Evolutionary conservation across 2,888 invertebrate genomes (phyloP).

Genomic region (Heteropelma amictum): DNA sequence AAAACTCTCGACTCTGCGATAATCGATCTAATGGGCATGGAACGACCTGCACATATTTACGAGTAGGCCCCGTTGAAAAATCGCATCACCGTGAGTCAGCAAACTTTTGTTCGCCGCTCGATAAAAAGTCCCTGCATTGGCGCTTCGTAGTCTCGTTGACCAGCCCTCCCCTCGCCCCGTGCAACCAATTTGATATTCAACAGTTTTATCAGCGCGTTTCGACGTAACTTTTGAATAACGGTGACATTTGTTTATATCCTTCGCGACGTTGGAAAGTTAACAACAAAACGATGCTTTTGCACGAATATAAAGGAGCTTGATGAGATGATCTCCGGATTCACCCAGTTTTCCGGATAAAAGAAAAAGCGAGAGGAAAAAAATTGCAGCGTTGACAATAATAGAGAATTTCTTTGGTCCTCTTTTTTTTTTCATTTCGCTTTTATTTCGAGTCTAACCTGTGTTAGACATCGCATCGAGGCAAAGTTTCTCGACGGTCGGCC

Average conservation of each 20-base stretch:
- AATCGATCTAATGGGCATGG: background rate
- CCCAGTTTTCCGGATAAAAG: too few species aligned
- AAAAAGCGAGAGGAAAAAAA: too few species aligned
- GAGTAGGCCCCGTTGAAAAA: background rate
- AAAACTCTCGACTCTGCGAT: background rate
- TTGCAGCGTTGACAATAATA: too few species aligned
- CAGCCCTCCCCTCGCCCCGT: background rate
- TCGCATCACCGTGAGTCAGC: conserved; percentile 61
- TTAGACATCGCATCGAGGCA: background rate
- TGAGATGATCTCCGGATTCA: too few species aligned
- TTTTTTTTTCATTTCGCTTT: background rate
- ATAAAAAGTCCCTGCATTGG: background rate
- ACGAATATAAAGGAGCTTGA: too few species aligned
- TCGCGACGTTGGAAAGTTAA: too few species aligned
- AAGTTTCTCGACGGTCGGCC: background rate
- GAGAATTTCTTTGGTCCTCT: too few species aligned
- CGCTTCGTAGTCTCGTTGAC: background rate
- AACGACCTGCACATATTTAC: background rate
- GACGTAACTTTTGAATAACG: too few species aligned
- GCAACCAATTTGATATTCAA: too few species aligned
- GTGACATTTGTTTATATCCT: too few species aligned
- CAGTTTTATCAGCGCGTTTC: too few species aligned
- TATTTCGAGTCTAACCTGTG: background rate
- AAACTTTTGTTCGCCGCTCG: background rate
- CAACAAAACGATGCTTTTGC: too few species aligned